phyloP scores from a whole-genome alignment of 1,140 invertebrate species.

The Episyrphus balteatus region DNA sequence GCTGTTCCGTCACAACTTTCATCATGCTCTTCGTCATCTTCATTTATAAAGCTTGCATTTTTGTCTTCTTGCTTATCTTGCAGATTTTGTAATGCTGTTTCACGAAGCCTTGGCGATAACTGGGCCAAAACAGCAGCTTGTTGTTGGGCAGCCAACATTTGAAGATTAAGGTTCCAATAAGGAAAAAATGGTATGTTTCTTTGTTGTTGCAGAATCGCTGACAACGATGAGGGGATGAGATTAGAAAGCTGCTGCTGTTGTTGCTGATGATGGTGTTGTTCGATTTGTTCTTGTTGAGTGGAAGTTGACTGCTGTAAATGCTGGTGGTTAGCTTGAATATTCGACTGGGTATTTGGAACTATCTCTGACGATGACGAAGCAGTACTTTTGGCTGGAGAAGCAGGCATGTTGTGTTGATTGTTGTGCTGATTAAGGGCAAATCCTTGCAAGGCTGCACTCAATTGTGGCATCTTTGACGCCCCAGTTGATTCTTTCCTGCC shows the following conservation, averaged over 20 bases:
- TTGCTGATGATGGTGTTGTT: neutral
- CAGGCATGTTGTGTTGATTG: slow-evolving; percentile 11
- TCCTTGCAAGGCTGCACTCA: slow-evolving; percentile 22
- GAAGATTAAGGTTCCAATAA: slow-evolving; percentile 35
- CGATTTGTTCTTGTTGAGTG: slow-evolving; percentile 2
- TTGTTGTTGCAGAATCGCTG: slow-evolving; percentile 30
- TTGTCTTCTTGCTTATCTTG: slow-evolving; percentile 9
- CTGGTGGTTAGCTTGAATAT: slow-evolving; percentile 2
- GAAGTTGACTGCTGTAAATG: slow-evolving; percentile 5
- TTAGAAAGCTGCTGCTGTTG: slow-evolving; percentile 8
- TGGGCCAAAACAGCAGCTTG: slow-evolving; percentile 30
- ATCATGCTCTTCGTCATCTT: slow-evolving; percentile 17
- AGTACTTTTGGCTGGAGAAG: slow-evolving; percentile 23
- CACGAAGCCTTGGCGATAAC: slow-evolving; percentile 25
- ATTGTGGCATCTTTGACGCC: slow-evolving; percentile 13
- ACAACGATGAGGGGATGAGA: slow-evolving; percentile 23
- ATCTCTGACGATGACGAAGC: slow-evolving; percentile 1
- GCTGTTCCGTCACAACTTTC: slow-evolving; percentile 30
- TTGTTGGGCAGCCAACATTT: slow-evolving; percentile 36
- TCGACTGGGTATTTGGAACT: neutral
- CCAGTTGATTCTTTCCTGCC: slow-evolving; percentile 4
- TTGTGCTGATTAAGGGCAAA: slow-evolving; percentile 13
- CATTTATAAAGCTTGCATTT: no score
- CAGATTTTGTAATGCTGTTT: slow-evolving; percentile 19
- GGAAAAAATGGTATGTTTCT: slow-evolving; percentile 34